These are phyloP conservation scores for Cuniculus paca DNA, from an alignment of 2,797 vertebrate genomes.

Conservation along the genomic window DNA sequence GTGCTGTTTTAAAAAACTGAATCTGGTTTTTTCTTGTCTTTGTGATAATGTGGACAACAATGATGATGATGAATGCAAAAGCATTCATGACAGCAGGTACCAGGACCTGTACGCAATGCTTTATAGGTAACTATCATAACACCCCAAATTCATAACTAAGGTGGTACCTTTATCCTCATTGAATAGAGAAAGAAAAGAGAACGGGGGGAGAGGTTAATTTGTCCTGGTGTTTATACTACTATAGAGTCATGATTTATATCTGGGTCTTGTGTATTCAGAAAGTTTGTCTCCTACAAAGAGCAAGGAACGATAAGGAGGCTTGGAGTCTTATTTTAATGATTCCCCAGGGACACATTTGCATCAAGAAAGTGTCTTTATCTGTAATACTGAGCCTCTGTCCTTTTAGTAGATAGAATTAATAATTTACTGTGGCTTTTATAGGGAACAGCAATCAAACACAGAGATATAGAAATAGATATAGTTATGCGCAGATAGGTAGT, in stretches of 20 bases:
- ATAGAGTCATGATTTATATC: background rate
- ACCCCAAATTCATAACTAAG: background rate
- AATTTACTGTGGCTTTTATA: slow-evolving; percentile 31
- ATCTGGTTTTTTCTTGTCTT: background rate
- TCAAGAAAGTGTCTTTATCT: slow-evolving; percentile 6
- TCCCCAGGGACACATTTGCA: background rate
- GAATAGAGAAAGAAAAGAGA: background rate
- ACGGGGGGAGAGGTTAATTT: background rate
- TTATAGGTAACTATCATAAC: background rate
- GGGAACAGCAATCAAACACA: slow-evolving; percentile 29
- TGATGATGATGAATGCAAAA: background rate
- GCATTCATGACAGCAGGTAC: background rate
- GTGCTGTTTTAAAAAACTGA: background rate
- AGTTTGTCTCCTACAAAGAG: background rate
- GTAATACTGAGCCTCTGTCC: background rate
- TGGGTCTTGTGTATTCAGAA: background rate
- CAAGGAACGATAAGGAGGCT: background rate
- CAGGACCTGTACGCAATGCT: background rate
- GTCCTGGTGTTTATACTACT: background rate
- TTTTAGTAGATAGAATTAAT: slow-evolving; percentile 47
- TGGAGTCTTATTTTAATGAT: background rate
- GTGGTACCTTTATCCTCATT: background rate
- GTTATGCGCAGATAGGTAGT: background rate
- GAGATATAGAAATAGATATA: slow-evolving; percentile 44
- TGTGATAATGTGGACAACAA: background rate